A percentile compares a stretch with the other conserved stretches of the same genome.
These are phyloP conservation scores for Syrista parreyssii DNA, from an alignment of 2,888 invertebrate species.

Conservation along the genomic window DNA sequence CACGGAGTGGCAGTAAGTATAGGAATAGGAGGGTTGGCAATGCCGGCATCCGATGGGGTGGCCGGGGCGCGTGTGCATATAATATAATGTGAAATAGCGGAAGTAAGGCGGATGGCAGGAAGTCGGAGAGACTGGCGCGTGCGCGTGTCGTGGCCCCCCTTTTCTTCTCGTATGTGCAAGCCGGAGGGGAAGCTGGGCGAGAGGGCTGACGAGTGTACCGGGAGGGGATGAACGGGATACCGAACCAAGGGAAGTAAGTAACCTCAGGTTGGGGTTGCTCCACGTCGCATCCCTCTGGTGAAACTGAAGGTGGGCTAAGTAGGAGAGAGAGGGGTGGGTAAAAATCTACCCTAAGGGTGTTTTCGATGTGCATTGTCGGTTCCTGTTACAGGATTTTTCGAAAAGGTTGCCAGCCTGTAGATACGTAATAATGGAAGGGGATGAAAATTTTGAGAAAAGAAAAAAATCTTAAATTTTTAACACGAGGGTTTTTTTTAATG, in stretches of 20 bases:
- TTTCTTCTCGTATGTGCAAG: no score
- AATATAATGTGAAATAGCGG: slow-evolving; percentile 57
- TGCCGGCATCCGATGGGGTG: no score
- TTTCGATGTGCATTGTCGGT: slow-evolving; percentile 52
- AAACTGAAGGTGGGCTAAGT: slow-evolving; percentile 33
- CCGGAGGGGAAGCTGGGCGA: no score
- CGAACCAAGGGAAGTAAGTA: no score
- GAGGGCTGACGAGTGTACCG: background rate
- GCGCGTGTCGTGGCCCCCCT: slow-evolving; percentile 34
- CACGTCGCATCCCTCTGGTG: slow-evolving; percentile 39
- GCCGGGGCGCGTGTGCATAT: slow-evolving; percentile 9
- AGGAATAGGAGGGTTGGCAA: no score
- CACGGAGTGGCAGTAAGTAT: no score
- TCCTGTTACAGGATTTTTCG: slow-evolving; percentile 46
- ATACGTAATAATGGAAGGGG: no score
- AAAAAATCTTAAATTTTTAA: no score
- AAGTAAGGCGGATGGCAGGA: slow-evolving; percentile 64
- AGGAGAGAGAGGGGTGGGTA: no score
- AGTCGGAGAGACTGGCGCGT: slow-evolving; percentile 64
- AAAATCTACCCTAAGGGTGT: slow-evolving; percentile 32
- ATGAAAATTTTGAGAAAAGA: no score
- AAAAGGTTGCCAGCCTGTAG: slow-evolving; percentile 35
- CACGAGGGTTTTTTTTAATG: no score
- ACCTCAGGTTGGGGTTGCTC: no score
- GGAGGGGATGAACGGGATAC: slow-evolving; percentile 28